Percentiles rank a stretch among this genome's conserved stretches.
phyloP scores from a whole-genome alignment of 2,113 vertebrate genomes.

The Lagopus muta region DNA sequence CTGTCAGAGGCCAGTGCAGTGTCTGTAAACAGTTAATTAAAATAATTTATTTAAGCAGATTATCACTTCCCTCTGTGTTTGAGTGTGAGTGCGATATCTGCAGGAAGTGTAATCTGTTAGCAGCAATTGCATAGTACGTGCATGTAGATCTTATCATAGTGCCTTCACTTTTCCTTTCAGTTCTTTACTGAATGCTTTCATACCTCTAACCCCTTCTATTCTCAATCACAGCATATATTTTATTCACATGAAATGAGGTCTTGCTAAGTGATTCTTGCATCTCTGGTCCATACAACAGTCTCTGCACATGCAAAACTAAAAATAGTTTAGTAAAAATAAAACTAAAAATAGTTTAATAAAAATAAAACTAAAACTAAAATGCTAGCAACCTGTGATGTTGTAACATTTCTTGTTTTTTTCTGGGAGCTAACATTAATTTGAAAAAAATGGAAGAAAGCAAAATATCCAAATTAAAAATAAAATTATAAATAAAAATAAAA shows the following conservation, averaged over 20 bases:
- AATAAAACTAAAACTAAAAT: no score
- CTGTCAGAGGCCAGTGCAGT: neutral
- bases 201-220: neutral
- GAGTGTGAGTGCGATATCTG: neutral
- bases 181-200: neutral
- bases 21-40: neutral
- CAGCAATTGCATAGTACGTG: neutral
- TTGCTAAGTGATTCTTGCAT: neutral
- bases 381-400: neutral
- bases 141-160: neutral
- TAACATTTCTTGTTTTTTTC: neutral
- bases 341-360: neutral
- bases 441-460: neutral
- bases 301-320: neutral
- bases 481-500: neutral
- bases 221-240: neutral
- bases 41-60: neutral
- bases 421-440: neutral
- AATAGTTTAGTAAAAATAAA: neutral
- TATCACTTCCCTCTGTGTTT: neutral
- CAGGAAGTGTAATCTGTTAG: neutral
- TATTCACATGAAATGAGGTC: neutral
- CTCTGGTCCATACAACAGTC: neutral
- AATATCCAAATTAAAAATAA: neutral
- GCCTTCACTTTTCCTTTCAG: slow-evolving; percentile 42